Percentiles rank a stretch among this genome's conserved stretches.
Evolutionary conservation across 2,797 vertebrate species (phyloP).

Genomic region (Rhodeus uyekii): DNA sequence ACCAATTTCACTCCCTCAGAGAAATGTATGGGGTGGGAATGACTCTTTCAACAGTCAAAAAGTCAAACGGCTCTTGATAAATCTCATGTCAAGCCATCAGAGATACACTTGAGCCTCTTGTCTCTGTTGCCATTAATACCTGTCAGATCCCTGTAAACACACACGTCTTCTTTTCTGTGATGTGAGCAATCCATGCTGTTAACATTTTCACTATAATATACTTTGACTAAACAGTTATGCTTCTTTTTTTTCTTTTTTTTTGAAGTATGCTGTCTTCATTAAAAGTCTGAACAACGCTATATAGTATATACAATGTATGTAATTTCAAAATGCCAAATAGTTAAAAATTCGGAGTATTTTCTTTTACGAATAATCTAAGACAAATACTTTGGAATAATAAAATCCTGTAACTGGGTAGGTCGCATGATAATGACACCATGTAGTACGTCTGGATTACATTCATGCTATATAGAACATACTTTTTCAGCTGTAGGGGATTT

Average conservation of each 20-base stretch:
- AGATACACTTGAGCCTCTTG: background rate
- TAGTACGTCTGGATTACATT: no score
- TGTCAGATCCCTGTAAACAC: background rate
- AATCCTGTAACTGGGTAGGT: no score
- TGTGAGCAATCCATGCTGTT: background rate
- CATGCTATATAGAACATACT: no score
- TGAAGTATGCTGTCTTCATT: background rate
- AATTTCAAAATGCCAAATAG: background rate
- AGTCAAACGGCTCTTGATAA: slow-evolving; percentile 21
- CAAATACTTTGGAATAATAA: background rate
- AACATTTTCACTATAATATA: background rate
- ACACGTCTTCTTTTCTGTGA: background rate
- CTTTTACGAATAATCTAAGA: background rate
- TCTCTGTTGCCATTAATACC: background rate
- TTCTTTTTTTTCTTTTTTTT: background rate
- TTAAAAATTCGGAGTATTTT: background rate
- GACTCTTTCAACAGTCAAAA: slow-evolving; percentile 2
- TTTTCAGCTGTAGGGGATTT: no score
- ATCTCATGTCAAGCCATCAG: slow-evolving; percentile 3
- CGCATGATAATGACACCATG: no score
- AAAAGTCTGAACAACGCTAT: background rate
- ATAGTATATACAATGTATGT: background rate
- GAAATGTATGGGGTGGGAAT: slow-evolving; percentile 62
- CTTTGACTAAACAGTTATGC: background rate
- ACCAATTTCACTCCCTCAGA: background rate